phyloP scores from a whole-genome alignment of 1,140 invertebrate genomes.

The Macrotrachela quadricornifera region DNA sequence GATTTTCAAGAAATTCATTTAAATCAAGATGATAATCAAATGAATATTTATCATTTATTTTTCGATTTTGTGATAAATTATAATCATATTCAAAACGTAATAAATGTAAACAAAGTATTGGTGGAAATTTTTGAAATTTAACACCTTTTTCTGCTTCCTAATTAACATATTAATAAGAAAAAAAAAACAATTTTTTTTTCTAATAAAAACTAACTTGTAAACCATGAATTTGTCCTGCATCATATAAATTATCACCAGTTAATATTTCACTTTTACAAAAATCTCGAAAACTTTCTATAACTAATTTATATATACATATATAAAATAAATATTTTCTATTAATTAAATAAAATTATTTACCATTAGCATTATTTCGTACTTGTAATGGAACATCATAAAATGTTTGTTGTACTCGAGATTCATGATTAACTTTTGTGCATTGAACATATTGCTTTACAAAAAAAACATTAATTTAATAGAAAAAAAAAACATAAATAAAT shows the following conservation, averaged over 20 bases:
- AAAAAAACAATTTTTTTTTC: too few species aligned
- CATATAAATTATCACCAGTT: slow-evolving; percentile 96
- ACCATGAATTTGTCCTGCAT: slow-evolving; percentile 73
- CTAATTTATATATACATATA: too few species aligned
- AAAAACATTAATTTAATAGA: background rate
- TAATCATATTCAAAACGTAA: slow-evolving; percentile 97
- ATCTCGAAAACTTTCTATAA: slow-evolving; percentile 74
- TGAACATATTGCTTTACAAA: slow-evolving; percentile 53
- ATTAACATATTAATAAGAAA: too few species aligned
- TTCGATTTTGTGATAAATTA: slow-evolving; percentile 86
- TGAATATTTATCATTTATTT: slow-evolving; percentile 90
- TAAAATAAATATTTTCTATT: background rate
- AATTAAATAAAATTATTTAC: too few species aligned
- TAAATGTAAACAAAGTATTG: slow-evolving; percentile 85
- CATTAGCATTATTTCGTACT: slow-evolving; percentile 51
- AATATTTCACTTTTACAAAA: slow-evolving; percentile 82
- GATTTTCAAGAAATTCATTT: slow-evolving; percentile 57
- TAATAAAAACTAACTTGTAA: slow-evolving; percentile 29
- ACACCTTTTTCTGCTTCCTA: slow-evolving; percentile 92
- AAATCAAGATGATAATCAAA: slow-evolving; percentile 74
- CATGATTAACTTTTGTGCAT: slow-evolving; percentile 86
- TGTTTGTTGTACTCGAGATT: slow-evolving; percentile 77
- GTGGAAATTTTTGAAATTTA: slow-evolving; percentile 84
- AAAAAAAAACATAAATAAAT: slow-evolving; percentile 10
- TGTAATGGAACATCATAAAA: slow-evolving; percentile 99